Conservation (phyloP, 2,797 vertebrate species). For the Halcyon smyrnensis region DNA sequence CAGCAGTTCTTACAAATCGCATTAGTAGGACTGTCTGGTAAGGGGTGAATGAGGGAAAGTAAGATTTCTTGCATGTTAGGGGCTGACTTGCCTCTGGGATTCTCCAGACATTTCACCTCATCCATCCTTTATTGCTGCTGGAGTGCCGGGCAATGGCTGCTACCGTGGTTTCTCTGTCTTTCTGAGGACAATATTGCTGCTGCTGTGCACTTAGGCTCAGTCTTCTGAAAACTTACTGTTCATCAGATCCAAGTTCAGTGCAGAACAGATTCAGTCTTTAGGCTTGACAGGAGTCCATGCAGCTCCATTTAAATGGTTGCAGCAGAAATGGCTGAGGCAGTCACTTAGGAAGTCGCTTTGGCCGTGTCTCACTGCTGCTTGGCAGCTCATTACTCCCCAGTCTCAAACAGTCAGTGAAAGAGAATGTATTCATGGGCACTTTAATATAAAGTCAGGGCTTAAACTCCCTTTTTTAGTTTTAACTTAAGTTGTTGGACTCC, state of each 20-base stretch:
- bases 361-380: not conserved
- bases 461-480: not conserved
- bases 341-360: not conserved
- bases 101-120: not conserved
- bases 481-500: not conserved
- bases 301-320: not conserved
- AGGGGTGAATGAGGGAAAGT: not conserved
- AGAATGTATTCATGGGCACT: not conserved
- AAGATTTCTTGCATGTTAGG: not conserved
- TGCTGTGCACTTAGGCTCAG: not conserved
- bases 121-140: rapidly evolving
- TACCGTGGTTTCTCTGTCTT: not conserved
- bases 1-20: not conserved
- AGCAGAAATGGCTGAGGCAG: not conserved
- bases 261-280: not conserved
- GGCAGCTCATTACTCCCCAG: not conserved
- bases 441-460: not conserved
- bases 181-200: not conserved
- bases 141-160: not conserved
- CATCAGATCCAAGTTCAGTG: not conserved
- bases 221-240: not conserved
- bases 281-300: not conserved
- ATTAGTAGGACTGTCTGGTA: not conserved
- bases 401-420: not conserved
- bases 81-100: not conserved